phyloP scores from a whole-genome alignment of 2,888 invertebrate species.

The Celastrina argiolus region DNA sequence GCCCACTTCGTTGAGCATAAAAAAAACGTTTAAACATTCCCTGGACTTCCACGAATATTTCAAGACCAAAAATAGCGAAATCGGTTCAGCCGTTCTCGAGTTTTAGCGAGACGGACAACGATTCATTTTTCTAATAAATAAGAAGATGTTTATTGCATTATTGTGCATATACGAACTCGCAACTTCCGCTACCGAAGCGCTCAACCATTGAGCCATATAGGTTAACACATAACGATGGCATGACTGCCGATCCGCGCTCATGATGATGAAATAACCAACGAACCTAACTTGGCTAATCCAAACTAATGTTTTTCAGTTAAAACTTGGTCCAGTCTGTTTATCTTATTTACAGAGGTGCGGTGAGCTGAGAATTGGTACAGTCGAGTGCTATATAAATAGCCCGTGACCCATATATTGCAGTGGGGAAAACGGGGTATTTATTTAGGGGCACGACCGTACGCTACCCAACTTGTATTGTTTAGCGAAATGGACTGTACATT shows the following conservation, averaged over 20 bases:
- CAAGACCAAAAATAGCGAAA: too few species aligned
- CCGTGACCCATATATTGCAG: neutral
- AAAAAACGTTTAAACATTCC: too few species aligned
- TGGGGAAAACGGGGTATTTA: neutral
- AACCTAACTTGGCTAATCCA: neutral
- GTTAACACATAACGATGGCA: too few species aligned
- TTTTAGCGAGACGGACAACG: too few species aligned
- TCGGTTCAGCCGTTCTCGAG: too few species aligned
- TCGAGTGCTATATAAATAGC: neutral
- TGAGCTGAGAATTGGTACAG: conserved; percentile 5
- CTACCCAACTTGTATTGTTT: neutral
- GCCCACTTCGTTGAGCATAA: too few species aligned
- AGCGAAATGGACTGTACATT: neutral
- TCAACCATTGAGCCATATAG: too few species aligned
- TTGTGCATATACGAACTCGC: too few species aligned
- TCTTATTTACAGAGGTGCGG: conserved; percentile 7
- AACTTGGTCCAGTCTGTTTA: neutral
- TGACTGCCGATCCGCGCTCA: neutral
- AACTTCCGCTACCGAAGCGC: too few species aligned
- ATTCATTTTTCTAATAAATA: too few species aligned
- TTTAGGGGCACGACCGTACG: neutral
- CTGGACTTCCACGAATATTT: too few species aligned
- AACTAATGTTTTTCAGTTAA: conserved; percentile 13
- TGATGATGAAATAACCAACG: neutral
- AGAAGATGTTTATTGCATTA: too few species aligned